Base-by-base conservation (phyloP, 2,113 vertebrate species). In the Nycticryphes semicollaris region DNA sequence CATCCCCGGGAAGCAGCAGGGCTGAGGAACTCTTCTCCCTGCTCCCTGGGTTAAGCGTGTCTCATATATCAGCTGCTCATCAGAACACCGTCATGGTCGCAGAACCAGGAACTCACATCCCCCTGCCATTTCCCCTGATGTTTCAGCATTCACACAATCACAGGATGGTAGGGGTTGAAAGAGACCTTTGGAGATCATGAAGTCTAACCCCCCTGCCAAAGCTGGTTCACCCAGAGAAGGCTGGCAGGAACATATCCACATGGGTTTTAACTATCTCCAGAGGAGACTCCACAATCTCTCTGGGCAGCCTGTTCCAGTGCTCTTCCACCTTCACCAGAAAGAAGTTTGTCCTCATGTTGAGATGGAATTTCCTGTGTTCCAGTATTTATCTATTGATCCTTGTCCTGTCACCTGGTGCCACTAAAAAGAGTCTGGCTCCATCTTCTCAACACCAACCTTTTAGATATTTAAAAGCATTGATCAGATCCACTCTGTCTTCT, bases 81-180 rank as follows among this genome's bases (percentile, higher is more conserved):
- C 28, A 79, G 64, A 68, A 72, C 62, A 62, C 9, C 0, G 0
- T 31, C n/a, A 68, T 10, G 31, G 53, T 14, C 3, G 0, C 3
- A 0, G 47, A 53, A 67, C 22, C 45, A 62, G 59, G 30, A 12
- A 5, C 73, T 51, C 5, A 1, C 6, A 2, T 47, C 2, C 35
- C 11, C 20, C 45, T 60, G 23, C 48, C 15, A 27, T 67, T 57
- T 68, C 4, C 35, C 14, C 23, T 7, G 12, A 14, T 28, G 10
- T 33, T 87, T 56, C 45, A 51, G 30, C 43, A 15, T 48, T 41
- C 62, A 64, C 39, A 59, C 20, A 30, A 64, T 43, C 19, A 21
- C 28, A 43, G 62, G 8, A 43, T 22, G 19, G 28, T 8, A 28
- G 12, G 19, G 19, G 27, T 43, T 64, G 6, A 27, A 64, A 64